Evolutionary conservation across 1,140 invertebrate genomes (phyloP).

Genomic region (Lerema accius): DNA sequence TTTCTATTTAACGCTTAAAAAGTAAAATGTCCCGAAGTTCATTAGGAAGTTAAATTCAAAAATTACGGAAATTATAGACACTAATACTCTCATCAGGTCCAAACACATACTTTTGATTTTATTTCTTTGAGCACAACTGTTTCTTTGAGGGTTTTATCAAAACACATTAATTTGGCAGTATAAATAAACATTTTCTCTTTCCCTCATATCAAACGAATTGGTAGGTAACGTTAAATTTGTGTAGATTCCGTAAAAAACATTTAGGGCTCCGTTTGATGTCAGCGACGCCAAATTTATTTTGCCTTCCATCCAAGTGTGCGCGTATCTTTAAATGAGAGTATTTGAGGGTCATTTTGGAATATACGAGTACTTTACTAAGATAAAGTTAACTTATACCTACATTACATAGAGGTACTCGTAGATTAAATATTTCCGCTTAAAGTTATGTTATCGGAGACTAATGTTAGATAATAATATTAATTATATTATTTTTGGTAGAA

Average conservation of each 20-base stretch:
- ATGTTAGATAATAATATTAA: no score
- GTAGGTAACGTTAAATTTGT: conserved; percentile 19
- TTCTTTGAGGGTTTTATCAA: conserved; percentile 9
- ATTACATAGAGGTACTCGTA: no score
- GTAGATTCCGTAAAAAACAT: conserved; percentile 18
- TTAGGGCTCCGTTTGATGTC: conserved; percentile 12
- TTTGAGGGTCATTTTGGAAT: background rate
- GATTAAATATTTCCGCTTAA: no score
- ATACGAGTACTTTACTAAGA: conserved; percentile 1
- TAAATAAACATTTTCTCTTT: conserved; percentile 17
- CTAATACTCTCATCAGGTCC: conserved; percentile 3
- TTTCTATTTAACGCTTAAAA: no score
- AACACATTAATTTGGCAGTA: conserved; percentile 9
- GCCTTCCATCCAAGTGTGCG: background rate
- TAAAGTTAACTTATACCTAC: no score
- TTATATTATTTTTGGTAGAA: no score
- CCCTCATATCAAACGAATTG: conserved; percentile 13
- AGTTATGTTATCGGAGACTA: no score
- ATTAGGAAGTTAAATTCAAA: no score
- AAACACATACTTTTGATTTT: conserved; percentile 6
- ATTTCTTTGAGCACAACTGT: conserved; percentile 6
- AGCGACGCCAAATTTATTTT: conserved; percentile 10
- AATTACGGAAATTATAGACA: no score
- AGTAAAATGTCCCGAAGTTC: no score
- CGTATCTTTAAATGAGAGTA: background rate